Conservation (phyloP, 1,140 invertebrate genomes). For the Drosophila sp. region DNA sequence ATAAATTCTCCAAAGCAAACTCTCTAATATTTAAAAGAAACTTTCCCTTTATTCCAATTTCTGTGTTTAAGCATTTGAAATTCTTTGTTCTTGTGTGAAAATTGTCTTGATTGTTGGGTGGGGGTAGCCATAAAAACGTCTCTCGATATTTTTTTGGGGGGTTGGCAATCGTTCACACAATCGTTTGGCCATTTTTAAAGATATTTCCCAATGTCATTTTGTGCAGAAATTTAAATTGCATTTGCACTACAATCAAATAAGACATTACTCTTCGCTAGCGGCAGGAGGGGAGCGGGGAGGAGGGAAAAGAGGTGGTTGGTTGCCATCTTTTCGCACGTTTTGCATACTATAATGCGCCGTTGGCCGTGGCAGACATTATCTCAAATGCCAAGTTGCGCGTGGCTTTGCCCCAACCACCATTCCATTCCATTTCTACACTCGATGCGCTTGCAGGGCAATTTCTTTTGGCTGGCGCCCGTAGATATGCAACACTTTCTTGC, state of each 20-base stretch:
- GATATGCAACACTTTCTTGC: conserved; percentile 68
- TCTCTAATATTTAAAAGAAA: no score
- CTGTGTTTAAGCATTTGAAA: no score
- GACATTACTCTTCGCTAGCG: conserved; percentile 54
- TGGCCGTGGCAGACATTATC: conserved; percentile 67
- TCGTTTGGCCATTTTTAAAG: conserved; percentile 32
- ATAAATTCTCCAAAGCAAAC: no score
- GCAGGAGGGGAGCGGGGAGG: background rate
- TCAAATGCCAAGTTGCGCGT: conserved; percentile 52
- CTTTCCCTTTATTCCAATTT: no score
- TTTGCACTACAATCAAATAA: conserved; percentile 71
- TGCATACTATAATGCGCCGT: conserved; percentile 22
- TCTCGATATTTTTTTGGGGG: no score
- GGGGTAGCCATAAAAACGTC: no score
- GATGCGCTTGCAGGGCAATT: conserved; percentile 52
- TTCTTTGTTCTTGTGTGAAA: no score
- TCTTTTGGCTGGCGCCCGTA: conserved; percentile 57
- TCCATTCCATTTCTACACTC: conserved; percentile 11
- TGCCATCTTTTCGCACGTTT: conserved; percentile 24
- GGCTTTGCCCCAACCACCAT: conserved; percentile 9
- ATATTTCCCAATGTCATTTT: conserved; percentile 33
- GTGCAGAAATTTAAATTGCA: conserved; percentile 69
- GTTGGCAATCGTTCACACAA: conserved; percentile 5
- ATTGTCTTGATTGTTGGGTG: no score
- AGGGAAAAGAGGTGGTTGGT: background rate